Percentiles rank a stretch among this genome's conserved stretches.
These are phyloP conservation scores for Notechis scutatus DNA, from an alignment of 2,113 vertebrate species.

Conservation along the genomic window DNA sequence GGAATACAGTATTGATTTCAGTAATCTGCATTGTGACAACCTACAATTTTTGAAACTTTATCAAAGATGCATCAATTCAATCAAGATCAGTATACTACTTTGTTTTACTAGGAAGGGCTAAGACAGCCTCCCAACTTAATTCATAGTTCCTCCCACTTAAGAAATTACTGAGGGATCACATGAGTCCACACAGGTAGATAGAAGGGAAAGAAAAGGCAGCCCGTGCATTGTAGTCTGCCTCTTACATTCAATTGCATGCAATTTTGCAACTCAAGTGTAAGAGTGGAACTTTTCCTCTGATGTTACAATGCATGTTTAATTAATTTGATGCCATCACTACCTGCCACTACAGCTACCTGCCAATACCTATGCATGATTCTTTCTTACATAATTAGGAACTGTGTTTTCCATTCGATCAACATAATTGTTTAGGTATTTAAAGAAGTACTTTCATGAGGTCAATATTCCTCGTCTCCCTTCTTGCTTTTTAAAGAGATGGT, in stretches of 20 bases:
- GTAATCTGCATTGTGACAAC: not conserved
- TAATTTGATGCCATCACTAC: not conserved
- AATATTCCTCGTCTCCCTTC: rapidly evolving
- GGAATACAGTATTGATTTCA: not conserved
- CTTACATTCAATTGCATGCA: not conserved
- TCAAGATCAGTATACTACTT: not conserved
- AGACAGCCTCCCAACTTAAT: not conserved
- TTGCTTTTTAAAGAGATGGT: not conserved
- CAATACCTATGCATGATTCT: not conserved
- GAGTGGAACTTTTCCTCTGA: not conserved
- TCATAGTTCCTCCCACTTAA: not conserved
- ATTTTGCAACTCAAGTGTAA: not conserved
- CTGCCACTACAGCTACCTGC: not conserved
- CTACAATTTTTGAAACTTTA: not conserved
- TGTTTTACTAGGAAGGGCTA: not conserved
- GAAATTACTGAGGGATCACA: not conserved
- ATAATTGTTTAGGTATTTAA: not conserved
- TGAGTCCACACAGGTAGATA: not conserved
- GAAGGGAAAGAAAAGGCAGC: not conserved
- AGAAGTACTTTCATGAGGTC: slow-evolving; percentile 28
- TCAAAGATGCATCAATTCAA: not conserved
- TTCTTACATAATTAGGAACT: not conserved
- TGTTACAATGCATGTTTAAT: not conserved
- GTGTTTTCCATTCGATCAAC: not conserved
- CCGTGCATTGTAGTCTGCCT: not conserved